A percentile compares a stretch with the other conserved stretches of the same genome.
phyloP scores from a whole-genome alignment of 2,888 invertebrate genomes.

The Cosmia trapezina region DNA sequence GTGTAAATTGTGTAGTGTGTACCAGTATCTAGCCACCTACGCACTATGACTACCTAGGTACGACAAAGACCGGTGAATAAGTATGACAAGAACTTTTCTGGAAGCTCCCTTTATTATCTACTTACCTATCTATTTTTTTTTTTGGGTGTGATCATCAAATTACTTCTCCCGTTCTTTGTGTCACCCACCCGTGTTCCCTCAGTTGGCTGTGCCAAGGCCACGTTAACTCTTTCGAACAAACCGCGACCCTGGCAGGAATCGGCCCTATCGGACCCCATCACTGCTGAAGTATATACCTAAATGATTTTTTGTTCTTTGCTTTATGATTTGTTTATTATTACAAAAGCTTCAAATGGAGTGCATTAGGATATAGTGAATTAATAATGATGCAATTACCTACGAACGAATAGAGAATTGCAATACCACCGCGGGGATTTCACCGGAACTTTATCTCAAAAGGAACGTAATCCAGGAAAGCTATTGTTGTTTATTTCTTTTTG shows the following conservation, averaged over 20 bases:
- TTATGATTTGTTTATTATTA: constrained; percentile 12
- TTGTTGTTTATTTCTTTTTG: constrained; percentile 22
- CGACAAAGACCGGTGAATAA: not conserved
- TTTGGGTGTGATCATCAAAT: too few relatives aligned
- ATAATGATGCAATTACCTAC: constrained; percentile 41
- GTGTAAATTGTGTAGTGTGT: too few relatives aligned
- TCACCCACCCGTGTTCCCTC: too few relatives aligned
- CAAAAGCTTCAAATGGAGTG: constrained; percentile 24
- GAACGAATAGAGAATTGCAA: constrained; percentile 28
- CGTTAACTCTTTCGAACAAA: too few relatives aligned
- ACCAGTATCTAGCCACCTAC: not conserved
- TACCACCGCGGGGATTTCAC: constrained; percentile 37
- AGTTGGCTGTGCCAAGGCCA: too few relatives aligned
- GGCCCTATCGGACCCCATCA: too few relatives aligned
- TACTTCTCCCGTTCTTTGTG: too few relatives aligned
- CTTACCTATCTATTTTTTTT: too few relatives aligned
- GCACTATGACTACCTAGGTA: not conserved
- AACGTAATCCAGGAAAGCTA: constrained; percentile 22
- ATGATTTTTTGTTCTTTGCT: not conserved
- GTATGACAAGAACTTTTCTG: not conserved
- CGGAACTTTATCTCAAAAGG: constrained; percentile 32
- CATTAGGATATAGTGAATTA: constrained; percentile 42
- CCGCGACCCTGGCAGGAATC: too few relatives aligned
- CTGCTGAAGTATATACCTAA: not conserved
- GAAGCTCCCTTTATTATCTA: too few relatives aligned